Percentiles rank a stretch among this genome's conserved stretches.
phyloP scores from a whole-genome alignment of 2,797 vertebrate genomes.

The Parambassis ranga region DNA sequence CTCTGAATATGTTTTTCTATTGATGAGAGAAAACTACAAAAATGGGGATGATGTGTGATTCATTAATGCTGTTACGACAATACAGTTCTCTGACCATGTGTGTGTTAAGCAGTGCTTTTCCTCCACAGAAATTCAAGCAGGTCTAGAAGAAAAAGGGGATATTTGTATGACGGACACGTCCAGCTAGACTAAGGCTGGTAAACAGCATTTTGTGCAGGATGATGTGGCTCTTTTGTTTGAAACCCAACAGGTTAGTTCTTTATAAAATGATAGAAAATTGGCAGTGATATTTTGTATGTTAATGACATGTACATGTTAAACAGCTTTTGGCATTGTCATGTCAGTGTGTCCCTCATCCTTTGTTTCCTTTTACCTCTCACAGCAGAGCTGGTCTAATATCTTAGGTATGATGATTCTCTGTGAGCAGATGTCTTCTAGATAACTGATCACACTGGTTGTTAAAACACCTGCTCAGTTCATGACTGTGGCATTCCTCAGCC shows the following conservation, averaged over 20 bases:
- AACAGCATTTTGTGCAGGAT: neutral
- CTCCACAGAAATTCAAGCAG: neutral
- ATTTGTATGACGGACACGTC: neutral
- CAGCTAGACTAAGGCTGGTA: neutral
- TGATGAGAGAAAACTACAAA: neutral
- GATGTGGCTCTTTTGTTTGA: neutral
- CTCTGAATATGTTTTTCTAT: constrained; percentile 12
- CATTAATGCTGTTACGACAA: constrained; percentile 8
- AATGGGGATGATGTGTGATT: neutral
- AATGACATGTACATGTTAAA: too few species aligned
- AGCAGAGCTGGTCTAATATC: neutral
- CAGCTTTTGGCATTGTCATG: neutral
- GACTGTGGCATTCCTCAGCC: neutral
- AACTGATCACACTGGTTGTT: too few species aligned
- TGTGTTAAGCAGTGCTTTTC: neutral
- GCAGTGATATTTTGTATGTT: neutral
- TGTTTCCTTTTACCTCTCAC: too few species aligned
- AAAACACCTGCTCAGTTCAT: neutral
- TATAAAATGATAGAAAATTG: neutral
- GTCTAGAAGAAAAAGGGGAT: neutral
- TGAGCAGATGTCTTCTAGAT: neutral
- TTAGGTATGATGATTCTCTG: neutral
- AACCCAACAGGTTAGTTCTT: constrained; percentile 4
- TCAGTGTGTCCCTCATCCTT: neutral
- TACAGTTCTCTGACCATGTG: neutral